Evolutionary conservation across 2,888 invertebrate species (phyloP).

Genomic region (Scaptomyza cyrtandrae): DNA sequence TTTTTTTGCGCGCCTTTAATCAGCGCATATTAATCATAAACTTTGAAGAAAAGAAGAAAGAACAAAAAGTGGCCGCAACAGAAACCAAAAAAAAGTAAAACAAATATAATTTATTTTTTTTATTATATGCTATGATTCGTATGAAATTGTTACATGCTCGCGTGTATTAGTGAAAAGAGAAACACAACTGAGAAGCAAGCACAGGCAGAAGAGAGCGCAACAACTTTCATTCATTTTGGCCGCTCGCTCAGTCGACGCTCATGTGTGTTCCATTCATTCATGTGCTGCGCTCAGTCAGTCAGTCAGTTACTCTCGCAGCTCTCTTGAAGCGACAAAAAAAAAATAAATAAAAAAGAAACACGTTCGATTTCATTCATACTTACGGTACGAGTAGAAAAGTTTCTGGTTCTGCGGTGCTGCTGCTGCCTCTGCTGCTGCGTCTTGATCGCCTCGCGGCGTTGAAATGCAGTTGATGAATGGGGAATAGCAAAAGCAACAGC

Average conservation of each 20-base stretch:
- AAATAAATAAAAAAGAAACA: slow-evolving; percentile 48
- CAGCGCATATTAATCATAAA: slow-evolving; percentile 78
- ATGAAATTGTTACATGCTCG: slow-evolving; percentile 30
- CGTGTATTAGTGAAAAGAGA: slow-evolving; percentile 41
- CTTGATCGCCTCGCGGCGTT: slow-evolving; percentile 74
- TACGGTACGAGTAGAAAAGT: slow-evolving; percentile 65
- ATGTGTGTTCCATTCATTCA: slow-evolving; percentile 62
- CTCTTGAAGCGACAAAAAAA: slow-evolving; percentile 18
- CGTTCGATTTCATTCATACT: slow-evolving; percentile 81
- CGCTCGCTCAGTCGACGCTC: slow-evolving; percentile 47
- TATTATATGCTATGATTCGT: slow-evolving; percentile 52
- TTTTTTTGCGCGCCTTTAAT: slow-evolving; percentile 54
- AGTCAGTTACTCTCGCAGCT: slow-evolving; percentile 28
- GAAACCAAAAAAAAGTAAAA: slow-evolving; percentile 35
- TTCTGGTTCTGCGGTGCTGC: slow-evolving; percentile 60
- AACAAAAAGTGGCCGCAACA: slow-evolving; percentile 45
- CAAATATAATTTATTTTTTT: slow-evolving; percentile 63
- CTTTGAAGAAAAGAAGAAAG: slow-evolving; percentile 45
- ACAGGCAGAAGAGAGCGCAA: slow-evolving; percentile 42
- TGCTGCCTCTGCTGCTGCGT: slow-evolving; percentile 31
- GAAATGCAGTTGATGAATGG: slow-evolving; percentile 80
- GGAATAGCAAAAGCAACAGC: slow-evolving; percentile 47
- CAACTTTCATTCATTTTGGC: slow-evolving; percentile 75
- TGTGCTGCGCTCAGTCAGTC: slow-evolving; percentile 29
- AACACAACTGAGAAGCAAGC: slow-evolving; percentile 13